Evolutionary conservation across 1,140 invertebrate genomes (phyloP).

Genomic region (Cheumatopsyche charites): DNA sequence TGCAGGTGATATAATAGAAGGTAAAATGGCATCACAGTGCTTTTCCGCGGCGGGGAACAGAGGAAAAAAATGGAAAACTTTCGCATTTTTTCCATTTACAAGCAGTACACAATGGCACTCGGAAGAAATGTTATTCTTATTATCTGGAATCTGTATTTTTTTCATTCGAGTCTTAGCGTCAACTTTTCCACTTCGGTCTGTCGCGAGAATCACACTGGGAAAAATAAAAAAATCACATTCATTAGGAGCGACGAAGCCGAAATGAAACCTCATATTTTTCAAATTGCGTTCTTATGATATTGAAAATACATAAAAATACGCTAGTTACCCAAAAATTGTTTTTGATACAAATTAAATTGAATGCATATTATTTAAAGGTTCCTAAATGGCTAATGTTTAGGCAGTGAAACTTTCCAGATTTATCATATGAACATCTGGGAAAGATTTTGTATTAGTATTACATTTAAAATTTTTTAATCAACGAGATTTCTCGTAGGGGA

Average conservation of each 20-base stretch:
- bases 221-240: slow-evolving; percentile 5
- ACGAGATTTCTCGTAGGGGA: too few relatives aligned
- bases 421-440: too few relatives aligned
- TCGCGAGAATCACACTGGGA: slow-evolving; percentile 12
- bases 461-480: too few relatives aligned
- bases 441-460: too few relatives aligned
- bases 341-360: too few relatives aligned
- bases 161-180: slow-evolving; percentile 14
- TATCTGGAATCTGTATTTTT: slow-evolving; percentile 37
- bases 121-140: slow-evolving; percentile 40
- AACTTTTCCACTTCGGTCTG: slow-evolving; percentile 29
- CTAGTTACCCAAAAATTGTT: too few relatives aligned
- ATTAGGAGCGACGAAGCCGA: background rate
- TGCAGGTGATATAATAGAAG: slow-evolving; percentile 30
- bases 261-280: too few relatives aligned
- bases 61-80: background rate
- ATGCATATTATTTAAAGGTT: too few relatives aligned
- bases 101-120: slow-evolving; percentile 33
- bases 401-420: too few relatives aligned
- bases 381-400: too few relatives aligned
- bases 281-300: too few relatives aligned
- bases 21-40: slow-evolving; percentile 15
- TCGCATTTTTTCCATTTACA: slow-evolving; percentile 33
- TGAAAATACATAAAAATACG: too few relatives aligned
- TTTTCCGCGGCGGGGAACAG: slow-evolving; percentile 15